phyloP scores from a whole-genome alignment of 2,113 vertebrate genomes.

The Terrapene triunguis region DNA sequence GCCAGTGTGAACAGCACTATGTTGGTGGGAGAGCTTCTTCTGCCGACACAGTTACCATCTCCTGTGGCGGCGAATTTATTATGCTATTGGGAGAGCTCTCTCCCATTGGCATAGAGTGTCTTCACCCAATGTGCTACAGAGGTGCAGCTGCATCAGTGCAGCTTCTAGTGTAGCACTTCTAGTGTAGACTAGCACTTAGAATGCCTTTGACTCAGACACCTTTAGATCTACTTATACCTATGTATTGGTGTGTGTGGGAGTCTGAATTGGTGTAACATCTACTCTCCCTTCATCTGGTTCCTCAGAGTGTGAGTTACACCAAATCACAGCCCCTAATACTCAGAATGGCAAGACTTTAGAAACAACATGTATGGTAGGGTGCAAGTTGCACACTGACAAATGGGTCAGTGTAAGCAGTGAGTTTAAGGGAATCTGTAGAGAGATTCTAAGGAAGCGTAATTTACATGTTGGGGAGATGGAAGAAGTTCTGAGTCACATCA shows the following conservation, averaged over 20 bases:
- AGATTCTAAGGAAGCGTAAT: neutral
- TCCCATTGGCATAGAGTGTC: no score
- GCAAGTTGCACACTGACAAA: neutral
- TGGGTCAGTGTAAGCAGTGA: neutral
- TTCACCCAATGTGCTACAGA: no score
- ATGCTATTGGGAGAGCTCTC: no score
- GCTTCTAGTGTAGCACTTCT: no score
- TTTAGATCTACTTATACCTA: neutral
- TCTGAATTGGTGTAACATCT: neutral
- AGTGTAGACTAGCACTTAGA: neutral
- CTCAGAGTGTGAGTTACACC: neutral
- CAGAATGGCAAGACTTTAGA: neutral
- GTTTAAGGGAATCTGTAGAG: slow-evolving; percentile 13
- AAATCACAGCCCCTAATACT: neutral
- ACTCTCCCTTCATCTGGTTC: fast-evolving
- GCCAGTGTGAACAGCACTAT: no score
- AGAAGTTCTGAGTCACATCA: neutral
- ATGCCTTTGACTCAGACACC: neutral
- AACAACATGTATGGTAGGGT: fast-evolving
- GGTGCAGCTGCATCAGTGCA: no score
- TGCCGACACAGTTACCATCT: no score
- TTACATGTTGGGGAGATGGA: neutral
- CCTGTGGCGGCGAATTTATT: no score
- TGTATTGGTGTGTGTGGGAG: neutral
- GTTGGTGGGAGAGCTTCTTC: no score